Evolutionary conservation across 2,888 invertebrate genomes (phyloP).

Genomic region (Coenonympha arcania): DNA sequence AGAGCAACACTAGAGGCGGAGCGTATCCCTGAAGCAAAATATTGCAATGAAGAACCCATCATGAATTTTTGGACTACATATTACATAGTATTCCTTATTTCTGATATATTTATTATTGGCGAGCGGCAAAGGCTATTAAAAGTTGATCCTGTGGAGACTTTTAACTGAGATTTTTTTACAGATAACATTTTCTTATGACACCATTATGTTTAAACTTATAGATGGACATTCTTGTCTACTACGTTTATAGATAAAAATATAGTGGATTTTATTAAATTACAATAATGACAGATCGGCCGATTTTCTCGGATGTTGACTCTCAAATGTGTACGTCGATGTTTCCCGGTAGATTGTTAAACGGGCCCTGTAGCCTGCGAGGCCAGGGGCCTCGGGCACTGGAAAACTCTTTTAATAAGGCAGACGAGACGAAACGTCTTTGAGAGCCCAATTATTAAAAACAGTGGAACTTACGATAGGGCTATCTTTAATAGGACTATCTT

Average conservation of each 20-base stretch:
- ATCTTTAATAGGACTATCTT: slow-evolving; percentile 15
- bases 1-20: too few species aligned
- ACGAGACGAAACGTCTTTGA: slow-evolving; percentile 38
- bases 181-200: neutral
- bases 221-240: too few species aligned
- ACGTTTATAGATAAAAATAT: too few species aligned
- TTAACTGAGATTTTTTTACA: neutral
- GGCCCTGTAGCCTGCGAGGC: slow-evolving; percentile 22
- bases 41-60: too few species aligned
- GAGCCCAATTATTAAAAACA: slow-evolving; percentile 51
- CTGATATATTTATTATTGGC: too few species aligned
- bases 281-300: neutral
- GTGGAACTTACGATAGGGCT: slow-evolving; percentile 12
- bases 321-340: neutral
- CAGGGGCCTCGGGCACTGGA: slow-evolving; percentile 35
- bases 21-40: too few species aligned
- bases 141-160: too few species aligned
- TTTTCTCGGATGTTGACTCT: neutral
- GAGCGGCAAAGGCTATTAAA: too few species aligned
- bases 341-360: slow-evolving; percentile 26
- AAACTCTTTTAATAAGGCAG: slow-evolving; percentile 49
- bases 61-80: too few species aligned
- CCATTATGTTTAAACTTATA: too few species aligned
- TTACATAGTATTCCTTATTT: too few species aligned
- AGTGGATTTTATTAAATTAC: neutral